phyloP scores from a whole-genome alignment of 1,140 invertebrate species.

The Cydia amplana region DNA sequence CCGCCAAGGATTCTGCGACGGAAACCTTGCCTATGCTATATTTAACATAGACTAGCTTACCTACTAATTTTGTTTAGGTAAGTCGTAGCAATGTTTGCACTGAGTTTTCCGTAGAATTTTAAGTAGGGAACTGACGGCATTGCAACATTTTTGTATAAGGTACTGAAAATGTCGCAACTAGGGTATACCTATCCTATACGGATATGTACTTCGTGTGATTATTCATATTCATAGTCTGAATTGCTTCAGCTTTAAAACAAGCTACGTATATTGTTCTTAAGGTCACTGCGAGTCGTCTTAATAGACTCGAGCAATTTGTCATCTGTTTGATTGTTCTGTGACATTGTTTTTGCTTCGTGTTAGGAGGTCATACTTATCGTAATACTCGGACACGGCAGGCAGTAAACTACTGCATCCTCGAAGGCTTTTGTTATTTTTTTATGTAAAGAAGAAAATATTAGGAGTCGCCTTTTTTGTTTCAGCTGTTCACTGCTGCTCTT shows the following conservation, averaged over 20 bases:
- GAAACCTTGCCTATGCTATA: constrained; percentile 40
- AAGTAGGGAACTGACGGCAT: not conserved
- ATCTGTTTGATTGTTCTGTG: constrained; percentile 26
- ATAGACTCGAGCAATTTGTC: constrained; percentile 26
- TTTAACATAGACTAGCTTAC: constrained; percentile 40
- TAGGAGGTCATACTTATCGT: constrained; percentile 9
- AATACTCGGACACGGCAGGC: constrained; percentile 4
- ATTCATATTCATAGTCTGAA: constrained; percentile 13
- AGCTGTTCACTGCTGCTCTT: constrained; percentile 88
- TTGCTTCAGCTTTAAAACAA: constrained; percentile 3
- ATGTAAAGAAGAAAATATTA: not conserved
- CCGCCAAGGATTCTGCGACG: constrained; percentile 30
- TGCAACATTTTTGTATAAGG: constrained; percentile 4
- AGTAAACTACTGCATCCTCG: constrained; percentile 1
- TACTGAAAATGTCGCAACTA: not conserved
- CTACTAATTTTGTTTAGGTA: constrained; percentile 23
- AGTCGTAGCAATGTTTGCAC: not conserved
- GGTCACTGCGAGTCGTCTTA: constrained; percentile 2
- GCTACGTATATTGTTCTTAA: not conserved
- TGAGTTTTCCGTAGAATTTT: constrained; percentile 3
- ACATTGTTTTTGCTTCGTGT: constrained; percentile 25
- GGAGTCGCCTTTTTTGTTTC: constrained; percentile 49
- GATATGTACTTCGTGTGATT: not conserved
- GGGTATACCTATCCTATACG: not conserved
- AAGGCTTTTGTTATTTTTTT: constrained; percentile 14